A percentile compares a stretch with the other conserved stretches of the same genome.
phyloP scores from a whole-genome alignment of 2,888 invertebrate species.

The Pollenia labialis region DNA sequence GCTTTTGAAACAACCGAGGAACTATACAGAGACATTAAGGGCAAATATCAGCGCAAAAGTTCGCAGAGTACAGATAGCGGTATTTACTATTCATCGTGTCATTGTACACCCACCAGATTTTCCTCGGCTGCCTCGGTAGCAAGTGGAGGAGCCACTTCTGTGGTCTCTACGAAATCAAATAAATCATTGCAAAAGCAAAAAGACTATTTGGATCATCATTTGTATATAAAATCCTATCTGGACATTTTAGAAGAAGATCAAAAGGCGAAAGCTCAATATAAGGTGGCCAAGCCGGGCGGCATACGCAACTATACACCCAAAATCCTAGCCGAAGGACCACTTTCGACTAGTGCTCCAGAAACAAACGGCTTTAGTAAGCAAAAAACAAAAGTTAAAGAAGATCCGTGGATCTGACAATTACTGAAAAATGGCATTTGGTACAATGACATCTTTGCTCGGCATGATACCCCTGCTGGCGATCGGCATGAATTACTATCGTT shows the following conservation, averaged over 20 bases:
- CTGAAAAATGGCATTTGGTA: slow-evolving; percentile 86
- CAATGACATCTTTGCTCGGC: slow-evolving; percentile 88
- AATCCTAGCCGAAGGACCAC: slow-evolving; percentile 85
- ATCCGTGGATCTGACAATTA: slow-evolving; percentile 88
- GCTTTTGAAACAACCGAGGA: slow-evolving; percentile 59
- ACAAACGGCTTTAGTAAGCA: slow-evolving; percentile 60
- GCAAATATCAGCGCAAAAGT: slow-evolving; percentile 70
- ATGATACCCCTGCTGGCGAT: slow-evolving; percentile 92
- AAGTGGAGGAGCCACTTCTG: slow-evolving; percentile 81
- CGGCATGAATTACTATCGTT: slow-evolving; percentile 91
- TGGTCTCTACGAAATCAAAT: slow-evolving; percentile 82
- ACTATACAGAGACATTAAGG: slow-evolving; percentile 60
- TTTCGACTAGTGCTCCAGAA: slow-evolving; percentile 79
- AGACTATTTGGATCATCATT: slow-evolving; percentile 85
- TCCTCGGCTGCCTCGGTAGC: slow-evolving; percentile 84
- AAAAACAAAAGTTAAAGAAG: slow-evolving; percentile 82
- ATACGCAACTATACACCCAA: slow-evolving; percentile 90
- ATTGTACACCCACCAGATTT: slow-evolving; percentile 79
- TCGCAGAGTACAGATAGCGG: slow-evolving; percentile 82
- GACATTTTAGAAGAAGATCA: slow-evolving; percentile 85
- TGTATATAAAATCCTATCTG: slow-evolving; percentile 86
- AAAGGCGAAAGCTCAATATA: slow-evolving; percentile 84
- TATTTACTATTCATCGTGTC: slow-evolving; percentile 81
- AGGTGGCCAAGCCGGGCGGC: slow-evolving; percentile 86
- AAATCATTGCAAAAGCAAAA: slow-evolving; percentile 83